These are phyloP conservation scores for Drosophila auraria DNA, from an alignment of 1,140 invertebrate genomes.

Conservation along the genomic window DNA sequence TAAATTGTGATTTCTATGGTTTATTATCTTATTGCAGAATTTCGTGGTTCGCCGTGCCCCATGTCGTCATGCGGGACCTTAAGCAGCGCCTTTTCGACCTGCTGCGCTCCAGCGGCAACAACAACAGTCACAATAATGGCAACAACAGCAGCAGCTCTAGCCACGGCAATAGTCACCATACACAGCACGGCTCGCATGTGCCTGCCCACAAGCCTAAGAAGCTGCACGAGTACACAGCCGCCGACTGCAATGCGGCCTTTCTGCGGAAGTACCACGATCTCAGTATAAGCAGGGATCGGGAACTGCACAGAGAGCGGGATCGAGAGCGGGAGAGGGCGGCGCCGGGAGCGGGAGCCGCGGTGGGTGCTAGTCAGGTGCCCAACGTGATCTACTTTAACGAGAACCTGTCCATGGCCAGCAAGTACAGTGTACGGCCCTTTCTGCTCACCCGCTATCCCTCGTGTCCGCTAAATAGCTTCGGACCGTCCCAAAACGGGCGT, in stretches of 20 bases:
- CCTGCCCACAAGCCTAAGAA: conserved; percentile 68
- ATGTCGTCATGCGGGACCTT: conserved; percentile 77
- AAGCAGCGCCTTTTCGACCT: conserved; percentile 81
- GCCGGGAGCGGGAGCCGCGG: neutral
- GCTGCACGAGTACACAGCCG: conserved; percentile 72
- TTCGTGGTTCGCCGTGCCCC: conserved; percentile 6
- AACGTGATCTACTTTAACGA: conserved; percentile 84
- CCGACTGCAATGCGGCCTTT: conserved; percentile 76
- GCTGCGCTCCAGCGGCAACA: conserved; percentile 71
- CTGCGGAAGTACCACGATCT: conserved; percentile 76
- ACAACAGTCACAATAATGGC: conserved; percentile 10
- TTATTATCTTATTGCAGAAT: conserved; percentile 11
- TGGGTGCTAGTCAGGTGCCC: neutral
- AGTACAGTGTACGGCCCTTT: conserved; percentile 67
- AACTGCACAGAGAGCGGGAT: conserved; percentile 33
- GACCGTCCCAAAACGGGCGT: conserved; percentile 8
- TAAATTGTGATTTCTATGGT: neutral
- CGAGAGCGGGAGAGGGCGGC: conserved; percentile 26
- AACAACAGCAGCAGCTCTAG: conserved; percentile 26
- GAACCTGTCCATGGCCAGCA: conserved; percentile 83
- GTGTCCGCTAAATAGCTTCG: conserved; percentile 69
- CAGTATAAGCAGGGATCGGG: conserved; percentile 43
- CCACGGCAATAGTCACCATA: conserved; percentile 1
- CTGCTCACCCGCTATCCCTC: conserved; percentile 69
- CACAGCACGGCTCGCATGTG: conserved; percentile 29